Evolutionary conservation across 1,140 invertebrate genomes (phyloP).

Genomic region (Oncopeltus fasciatus): DNA sequence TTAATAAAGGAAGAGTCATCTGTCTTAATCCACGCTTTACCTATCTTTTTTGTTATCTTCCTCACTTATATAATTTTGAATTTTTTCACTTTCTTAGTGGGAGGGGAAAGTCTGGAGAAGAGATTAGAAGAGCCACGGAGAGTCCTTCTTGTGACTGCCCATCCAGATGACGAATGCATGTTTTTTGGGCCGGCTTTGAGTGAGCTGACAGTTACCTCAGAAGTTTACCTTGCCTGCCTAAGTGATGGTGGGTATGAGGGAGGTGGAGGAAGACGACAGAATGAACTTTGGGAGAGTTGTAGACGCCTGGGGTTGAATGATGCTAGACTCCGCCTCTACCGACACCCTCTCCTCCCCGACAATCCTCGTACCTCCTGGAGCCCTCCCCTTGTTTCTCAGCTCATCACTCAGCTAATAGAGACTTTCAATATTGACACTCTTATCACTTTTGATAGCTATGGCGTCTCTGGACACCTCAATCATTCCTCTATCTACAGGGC

Average conservation of each 20-base stretch:
- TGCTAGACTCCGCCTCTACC: slow-evolving; percentile 52
- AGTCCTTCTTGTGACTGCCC: slow-evolving; percentile 72
- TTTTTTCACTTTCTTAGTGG: background rate
- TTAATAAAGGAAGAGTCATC: background rate
- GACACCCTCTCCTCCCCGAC: slow-evolving; percentile 57
- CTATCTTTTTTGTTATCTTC: background rate
- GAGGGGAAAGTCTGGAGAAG: background rate
- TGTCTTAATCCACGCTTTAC: background rate
- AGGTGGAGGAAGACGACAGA: slow-evolving; percentile 46
- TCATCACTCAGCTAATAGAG: slow-evolving; percentile 56
- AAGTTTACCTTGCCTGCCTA: slow-evolving; percentile 71
- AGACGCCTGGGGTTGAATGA: slow-evolving; percentile 57
- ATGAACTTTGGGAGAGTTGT: slow-evolving; percentile 68
- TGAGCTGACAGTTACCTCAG: slow-evolving; percentile 42
- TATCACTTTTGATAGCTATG: slow-evolving; percentile 82
- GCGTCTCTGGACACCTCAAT: slow-evolving; percentile 79
- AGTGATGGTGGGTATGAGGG: slow-evolving; percentile 64
- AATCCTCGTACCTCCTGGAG: slow-evolving; percentile 59
- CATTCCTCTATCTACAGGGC: slow-evolving; percentile 72
- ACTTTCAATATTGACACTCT: slow-evolving; percentile 62
- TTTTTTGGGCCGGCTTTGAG: slow-evolving; percentile 89
- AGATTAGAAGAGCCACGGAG: slow-evolving; percentile 24
- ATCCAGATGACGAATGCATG: slow-evolving; percentile 97
- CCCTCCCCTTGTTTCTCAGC: slow-evolving; percentile 48
- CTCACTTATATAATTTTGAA: background rate